Base-by-base conservation (phyloP, 2,113 vertebrate genomes). In the Pangasianodon hypophthalmus region DNA sequence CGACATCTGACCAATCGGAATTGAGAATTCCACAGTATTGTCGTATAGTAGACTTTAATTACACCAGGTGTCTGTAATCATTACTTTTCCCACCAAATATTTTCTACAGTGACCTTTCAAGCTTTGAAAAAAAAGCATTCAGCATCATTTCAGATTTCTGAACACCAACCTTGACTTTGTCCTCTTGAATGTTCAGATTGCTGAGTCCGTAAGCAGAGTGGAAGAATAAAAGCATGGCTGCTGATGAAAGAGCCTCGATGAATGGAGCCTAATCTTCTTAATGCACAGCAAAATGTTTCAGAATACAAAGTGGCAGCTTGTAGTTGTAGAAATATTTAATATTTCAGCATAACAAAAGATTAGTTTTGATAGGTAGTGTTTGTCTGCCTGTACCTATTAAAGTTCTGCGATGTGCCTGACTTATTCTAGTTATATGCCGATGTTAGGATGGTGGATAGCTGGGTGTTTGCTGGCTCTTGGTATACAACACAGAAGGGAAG, bases 211-310 rank as follows among this genome's bases (percentile, higher is more conserved):
- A 75, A 58, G 19, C n/a, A 9, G 32, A 26, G n/a, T 8, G 9
- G 9, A 48, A 5, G 50, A 71, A 86, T 37, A 73, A 73, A 86
- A 86, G 67, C 62, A 69, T 24, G 67, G 26, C 67, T 37, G 32
- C 48, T 75, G 60, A 85, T 85, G 85, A 73, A 86, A 86, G n/a
- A 71, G 56, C 58, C 60, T 82, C 58, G 60, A 88, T 81, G 58
- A 88, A 62, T 62, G 46, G 87, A 88, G 48, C 48, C 29, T 29
- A 50, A 67, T 52, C 56, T 67, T 52, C 46, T 41, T 88, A 80
- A 80, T 80, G 75, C 75, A 87, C 14, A n/a, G 32, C 37, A 77
- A 75, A 77, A 56, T 48, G 73, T 29, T 80, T 50, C 44, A 14
- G 85, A 73, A 73, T 41, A 86, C 62, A 54, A 41, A 71, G 48